A percentile compares a stretch with the other conserved stretches of the same genome.
Conservation (phyloP, 2,797 vertebrate species). For the Falco peregrinus region DNA sequence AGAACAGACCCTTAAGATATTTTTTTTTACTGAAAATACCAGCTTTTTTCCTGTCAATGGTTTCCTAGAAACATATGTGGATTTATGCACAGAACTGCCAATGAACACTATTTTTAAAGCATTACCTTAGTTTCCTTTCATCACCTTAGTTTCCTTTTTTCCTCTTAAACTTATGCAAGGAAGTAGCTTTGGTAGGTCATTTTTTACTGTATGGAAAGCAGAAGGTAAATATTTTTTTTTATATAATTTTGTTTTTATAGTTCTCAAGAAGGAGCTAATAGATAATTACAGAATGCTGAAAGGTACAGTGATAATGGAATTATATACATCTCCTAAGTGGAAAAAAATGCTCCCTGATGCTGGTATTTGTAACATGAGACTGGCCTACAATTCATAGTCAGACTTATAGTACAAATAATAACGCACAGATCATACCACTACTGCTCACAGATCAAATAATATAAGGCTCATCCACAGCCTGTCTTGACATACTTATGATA, state of each 20-base stretch:
- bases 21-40: not conserved
- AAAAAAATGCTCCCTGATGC: not conserved
- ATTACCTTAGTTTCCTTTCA: not conserved
- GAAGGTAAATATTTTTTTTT: not conserved
- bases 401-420: not conserved
- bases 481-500: not conserved
- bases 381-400: not conserved
- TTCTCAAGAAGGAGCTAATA: not conserved
- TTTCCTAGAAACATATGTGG: not conserved
- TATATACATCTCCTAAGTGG: not conserved
- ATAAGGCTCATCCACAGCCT: not conserved
- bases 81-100: not conserved
- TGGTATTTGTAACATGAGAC: not conserved
- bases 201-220: not conserved
- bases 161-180: not conserved
- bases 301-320: not conserved
- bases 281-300: not conserved
- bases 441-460: not conserved
- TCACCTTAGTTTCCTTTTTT: not conserved
- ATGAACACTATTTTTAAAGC: not conserved
- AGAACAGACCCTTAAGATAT: not conserved
- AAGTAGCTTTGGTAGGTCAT: not conserved
- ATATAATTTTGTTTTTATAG: not conserved
- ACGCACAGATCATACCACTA: not conserved
- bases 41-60: not conserved